phyloP scores from a whole-genome alignment of 2,113 vertebrate genomes.

The Lophotis ruficrista region DNA sequence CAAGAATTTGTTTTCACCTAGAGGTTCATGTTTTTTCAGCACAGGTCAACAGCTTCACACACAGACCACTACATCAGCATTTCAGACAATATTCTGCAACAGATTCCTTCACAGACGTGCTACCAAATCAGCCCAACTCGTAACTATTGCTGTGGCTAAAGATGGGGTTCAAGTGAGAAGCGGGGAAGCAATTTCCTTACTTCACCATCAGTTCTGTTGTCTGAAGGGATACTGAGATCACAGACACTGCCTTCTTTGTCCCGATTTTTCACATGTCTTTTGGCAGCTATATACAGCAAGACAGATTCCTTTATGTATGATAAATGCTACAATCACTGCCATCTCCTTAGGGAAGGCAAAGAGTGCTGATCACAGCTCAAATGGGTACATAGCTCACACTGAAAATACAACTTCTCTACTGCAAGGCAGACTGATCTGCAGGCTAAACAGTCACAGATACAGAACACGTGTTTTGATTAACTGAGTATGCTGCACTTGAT shows the following conservation, averaged over 20 bases:
- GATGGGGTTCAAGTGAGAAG: background rate
- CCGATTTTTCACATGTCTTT: background rate
- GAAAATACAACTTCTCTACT: slow-evolving; percentile 22
- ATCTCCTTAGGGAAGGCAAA: slow-evolving; percentile 47
- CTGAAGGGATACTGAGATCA: background rate
- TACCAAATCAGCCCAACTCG: background rate
- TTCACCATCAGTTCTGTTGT: background rate
- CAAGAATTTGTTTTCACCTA: background rate
- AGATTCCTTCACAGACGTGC: background rate
- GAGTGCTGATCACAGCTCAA: slow-evolving; percentile 61
- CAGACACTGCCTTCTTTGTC: background rate
- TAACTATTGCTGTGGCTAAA: background rate
- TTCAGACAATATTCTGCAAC: background rate
- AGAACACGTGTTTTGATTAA: background rate
- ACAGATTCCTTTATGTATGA: slow-evolving; percentile 40
- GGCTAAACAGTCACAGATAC: background rate
- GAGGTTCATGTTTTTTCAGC: background rate
- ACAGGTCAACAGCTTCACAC: background rate
- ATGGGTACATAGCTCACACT: background rate
- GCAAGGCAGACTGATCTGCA: slow-evolving; percentile 15
- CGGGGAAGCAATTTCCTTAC: background rate
- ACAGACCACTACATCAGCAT: background rate
- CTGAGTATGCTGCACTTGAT: background rate
- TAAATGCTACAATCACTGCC: slow-evolving; percentile 56
- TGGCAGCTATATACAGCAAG: background rate